Percentiles rank a stretch among this genome's conserved stretches.
These are phyloP conservation scores for Drosophila robusta DNA, from an alignment of 2,888 invertebrate genomes.

Conservation along the genomic window DNA sequence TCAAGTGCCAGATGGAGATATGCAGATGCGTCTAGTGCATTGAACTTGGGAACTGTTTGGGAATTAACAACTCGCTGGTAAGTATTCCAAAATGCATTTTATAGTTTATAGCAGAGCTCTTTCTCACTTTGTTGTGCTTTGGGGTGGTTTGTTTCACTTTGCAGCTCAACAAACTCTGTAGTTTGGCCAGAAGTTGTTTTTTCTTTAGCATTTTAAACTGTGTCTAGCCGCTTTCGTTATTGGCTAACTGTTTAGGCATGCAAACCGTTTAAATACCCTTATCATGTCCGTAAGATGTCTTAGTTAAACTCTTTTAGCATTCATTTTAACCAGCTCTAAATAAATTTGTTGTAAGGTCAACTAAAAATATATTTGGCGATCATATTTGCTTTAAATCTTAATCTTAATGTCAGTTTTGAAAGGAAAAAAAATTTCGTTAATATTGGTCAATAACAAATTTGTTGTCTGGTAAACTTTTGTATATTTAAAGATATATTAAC, in stretches of 20 bases:
- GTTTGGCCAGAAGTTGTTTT: conserved; percentile 6
- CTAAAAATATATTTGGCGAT: too few relatives aligned
- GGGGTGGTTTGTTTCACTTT: not conserved
- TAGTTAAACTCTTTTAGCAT: too few relatives aligned
- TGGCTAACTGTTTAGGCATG: conserved; percentile 3
- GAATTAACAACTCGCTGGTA: not conserved
- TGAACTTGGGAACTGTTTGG: conserved; percentile 26
- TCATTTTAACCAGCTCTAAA: too few relatives aligned
- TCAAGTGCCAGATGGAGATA: conserved; percentile 49
- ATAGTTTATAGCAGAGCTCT: not conserved
- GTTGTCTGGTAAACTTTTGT: too few relatives aligned
- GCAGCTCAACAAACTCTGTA: conserved; percentile 31
- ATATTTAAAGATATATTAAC: too few relatives aligned
- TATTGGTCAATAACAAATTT: too few relatives aligned
- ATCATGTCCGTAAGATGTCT: too few relatives aligned
- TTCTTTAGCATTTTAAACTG: conserved; percentile 8
- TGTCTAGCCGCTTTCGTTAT: conserved; percentile 31
- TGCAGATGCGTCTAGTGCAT: conserved; percentile 28
- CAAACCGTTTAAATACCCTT: not conserved
- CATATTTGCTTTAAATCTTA: too few relatives aligned
- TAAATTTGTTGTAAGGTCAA: too few relatives aligned
- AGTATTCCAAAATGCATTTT: not conserved
- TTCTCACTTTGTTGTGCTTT: too few relatives aligned
- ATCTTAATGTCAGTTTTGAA: too few relatives aligned
- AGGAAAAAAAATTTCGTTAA: too few relatives aligned